A percentile compares a stretch with the other conserved stretches of the same genome.
Evolutionary conservation across 2,797 vertebrate genomes (phyloP).

Genomic region (Pogoniulus pusillus): DNA sequence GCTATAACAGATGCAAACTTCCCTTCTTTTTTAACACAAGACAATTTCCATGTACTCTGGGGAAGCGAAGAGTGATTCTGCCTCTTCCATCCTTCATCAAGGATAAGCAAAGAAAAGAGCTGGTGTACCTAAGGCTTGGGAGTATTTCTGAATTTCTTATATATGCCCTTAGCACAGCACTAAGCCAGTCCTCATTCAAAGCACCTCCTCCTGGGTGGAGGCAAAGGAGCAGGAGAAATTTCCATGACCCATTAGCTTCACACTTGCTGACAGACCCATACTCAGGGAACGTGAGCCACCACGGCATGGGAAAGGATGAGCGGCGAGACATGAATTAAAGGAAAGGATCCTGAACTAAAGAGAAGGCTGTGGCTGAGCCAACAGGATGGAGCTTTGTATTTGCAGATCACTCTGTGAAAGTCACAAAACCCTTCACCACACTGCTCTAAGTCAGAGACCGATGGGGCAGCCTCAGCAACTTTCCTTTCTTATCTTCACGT

Average conservation of each 20-base stretch:
- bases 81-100: not conserved
- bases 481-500: not conserved
- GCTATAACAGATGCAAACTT: slow-evolving; percentile 37
- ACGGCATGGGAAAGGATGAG: not conserved
- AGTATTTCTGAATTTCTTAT: slow-evolving; percentile 43
- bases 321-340: not conserved
- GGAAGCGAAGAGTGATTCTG: slow-evolving; percentile 4
- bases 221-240: slow-evolving; percentile 27
- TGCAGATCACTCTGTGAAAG: not conserved
- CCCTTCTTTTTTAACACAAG: slow-evolving; percentile 33
- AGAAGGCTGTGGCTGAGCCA: not conserved
- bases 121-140: not conserved
- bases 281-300: not conserved
- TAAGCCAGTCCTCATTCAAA: slow-evolving; percentile 52
- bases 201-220: slow-evolving; percentile 63
- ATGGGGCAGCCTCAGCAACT: not conserved
- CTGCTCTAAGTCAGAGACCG: not conserved
- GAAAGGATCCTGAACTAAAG: not conserved
- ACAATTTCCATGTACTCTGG: slow-evolving; percentile 36
- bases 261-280: not conserved
- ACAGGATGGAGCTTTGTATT: not conserved
- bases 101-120: slow-evolving; percentile 23
- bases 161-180: slow-evolving; percentile 26
- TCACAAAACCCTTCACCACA: not conserved
- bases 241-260: not conserved